Base-by-base conservation (phyloP, 2,113 vertebrate genomes). In the Thunnus thynnus region DNA sequence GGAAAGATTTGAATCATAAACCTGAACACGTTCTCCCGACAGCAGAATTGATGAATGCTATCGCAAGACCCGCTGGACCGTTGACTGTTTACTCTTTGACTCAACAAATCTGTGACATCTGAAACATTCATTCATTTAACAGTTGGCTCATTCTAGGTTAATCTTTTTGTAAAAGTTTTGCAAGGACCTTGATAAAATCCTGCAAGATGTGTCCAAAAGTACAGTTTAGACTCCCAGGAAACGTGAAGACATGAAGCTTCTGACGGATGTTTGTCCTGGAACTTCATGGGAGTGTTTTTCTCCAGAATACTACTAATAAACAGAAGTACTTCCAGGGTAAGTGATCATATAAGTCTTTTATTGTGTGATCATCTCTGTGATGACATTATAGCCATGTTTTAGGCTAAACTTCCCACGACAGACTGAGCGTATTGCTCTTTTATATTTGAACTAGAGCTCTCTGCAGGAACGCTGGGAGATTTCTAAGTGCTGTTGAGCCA, bases 401-500 rank as follows among this genome's bases (percentile, higher is more conserved):
- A 25, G 14, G 12, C 2, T 11, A 57, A 57, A 27, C 50, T 20
- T 44, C 36, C 12, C 12, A 47, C 14, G 1, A 5, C 30, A 72
- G 52, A 18, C 12, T 10, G 20, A 18, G 1, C 30, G 1, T 22
- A 1, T 50, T 2, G 3, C 58, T 54, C 58, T 30, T n/a, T 22
- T 22, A 1, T 22, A 22, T 22, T n/a, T 76, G 18, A 0, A 47
- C 1, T 0, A 18, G 0, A n/a, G 27, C 32, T 25, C 20, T 47
- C 58, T 55, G 56, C 12, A 60, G 2, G 3, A 83, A 48, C 3
- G 1, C 52, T 3, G 13, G 16, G 22, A 2, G 4, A n/a, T 32
- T 13, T 75, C 2, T 6, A 51, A 18, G 12, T 85, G 90, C 72
- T 84, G 72, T 75, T 83, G 13, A 63, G 32, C 12, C 64, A 69